Base-by-base conservation (phyloP, 1,140 invertebrate species). In the Himalopsyche phryganea region DNA sequence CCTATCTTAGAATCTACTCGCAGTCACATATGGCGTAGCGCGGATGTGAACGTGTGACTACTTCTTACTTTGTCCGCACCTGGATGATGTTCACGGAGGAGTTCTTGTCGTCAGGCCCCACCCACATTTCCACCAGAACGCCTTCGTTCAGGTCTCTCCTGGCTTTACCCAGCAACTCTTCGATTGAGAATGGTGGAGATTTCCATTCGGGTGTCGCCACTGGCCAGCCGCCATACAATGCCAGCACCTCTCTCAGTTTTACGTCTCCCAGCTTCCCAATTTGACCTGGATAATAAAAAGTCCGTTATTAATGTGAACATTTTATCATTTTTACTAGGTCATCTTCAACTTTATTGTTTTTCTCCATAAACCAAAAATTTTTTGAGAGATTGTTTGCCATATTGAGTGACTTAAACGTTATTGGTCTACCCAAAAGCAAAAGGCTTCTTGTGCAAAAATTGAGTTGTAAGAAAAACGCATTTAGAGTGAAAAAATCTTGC, bases 91-190 rank as follows among this genome's bases (percentile, higher is more conserved):
- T 90, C 58, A 83, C 81, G 18, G 87, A 88, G 65, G 88, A 91
- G 72, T 92, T 91, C 71, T 89, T 91, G 71, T 92, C 90, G 66
- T 92, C 90, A 0, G 90, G 89, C 1, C 89, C 89, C 48, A 92
- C 86, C 84, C 89, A 91, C 48, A 88, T 83, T 65, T 91, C 89
- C 20, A 91, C 74, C 10, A 91, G 72, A 33, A 89, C 82, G 6
- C 86, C 87, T 66, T 89, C 85, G 69, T 90, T 90, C 66, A 85
- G 88, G 52, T 85, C 80, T 0, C 85, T 81, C 0, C 89, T 74
- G 9, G 92, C 68, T 59, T 73, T 72, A 1, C 88, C 91, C 40
- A 89, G 71, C n/a, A 90, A 71, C 2, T 74, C 69, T 71, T 90
- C 88, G 7, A 88, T 65, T 2, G 80, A 71, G 41, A 80, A 74